A percentile compares a stretch with the other conserved stretches of the same genome.
Evolutionary conservation across 2,888 invertebrate genomes (phyloP).

Genomic region (Formica aserva): DNA sequence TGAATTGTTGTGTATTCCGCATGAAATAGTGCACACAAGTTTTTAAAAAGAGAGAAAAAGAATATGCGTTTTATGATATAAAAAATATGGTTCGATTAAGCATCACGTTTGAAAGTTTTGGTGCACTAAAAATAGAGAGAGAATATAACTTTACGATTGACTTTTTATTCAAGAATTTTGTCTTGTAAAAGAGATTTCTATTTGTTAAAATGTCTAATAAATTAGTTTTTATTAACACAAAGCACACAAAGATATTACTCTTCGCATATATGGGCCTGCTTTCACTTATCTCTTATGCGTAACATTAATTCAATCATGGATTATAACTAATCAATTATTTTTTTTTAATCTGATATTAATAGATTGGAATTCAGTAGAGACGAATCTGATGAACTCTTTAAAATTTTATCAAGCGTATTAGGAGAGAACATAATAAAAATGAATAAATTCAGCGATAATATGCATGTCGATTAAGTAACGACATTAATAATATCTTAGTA

Average conservation of each 20-base stretch:
- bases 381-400: slow-evolving; percentile 10
- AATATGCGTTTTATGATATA: slow-evolving; percentile 7
- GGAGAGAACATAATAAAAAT: slow-evolving; percentile 6
- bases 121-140: background rate
- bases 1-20: slow-evolving; percentile 10
- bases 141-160: background rate
- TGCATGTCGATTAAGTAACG: background rate
- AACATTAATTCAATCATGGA: background rate
- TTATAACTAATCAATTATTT: background rate
- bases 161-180: background rate
- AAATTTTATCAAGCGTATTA: slow-evolving; percentile 2
- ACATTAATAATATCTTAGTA: background rate
- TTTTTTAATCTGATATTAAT: background rate
- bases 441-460: background rate
- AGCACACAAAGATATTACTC: background rate
- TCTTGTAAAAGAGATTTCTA: background rate
- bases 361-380: background rate
- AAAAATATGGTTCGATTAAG: background rate
- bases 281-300: background rate
- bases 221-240: background rate
- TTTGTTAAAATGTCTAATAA: background rate
- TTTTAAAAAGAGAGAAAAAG: background rate
- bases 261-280: background rate
- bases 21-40: slow-evolving; percentile 17
- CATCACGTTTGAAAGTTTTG: background rate